phyloP scores from a whole-genome alignment of 2,113 vertebrate species.

The Phaethornis superciliosus region DNA sequence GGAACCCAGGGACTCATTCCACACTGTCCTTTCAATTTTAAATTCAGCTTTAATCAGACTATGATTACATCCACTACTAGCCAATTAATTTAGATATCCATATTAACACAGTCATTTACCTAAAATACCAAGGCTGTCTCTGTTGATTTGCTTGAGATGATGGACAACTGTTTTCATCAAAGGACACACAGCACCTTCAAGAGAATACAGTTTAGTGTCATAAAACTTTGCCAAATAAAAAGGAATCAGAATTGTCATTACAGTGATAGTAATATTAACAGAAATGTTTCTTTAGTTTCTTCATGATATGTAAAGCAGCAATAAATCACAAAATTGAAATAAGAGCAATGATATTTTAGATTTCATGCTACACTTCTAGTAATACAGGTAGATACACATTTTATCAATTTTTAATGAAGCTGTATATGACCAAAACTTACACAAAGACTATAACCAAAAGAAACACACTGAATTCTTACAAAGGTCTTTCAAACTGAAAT shows the following conservation, averaged over 20 bases:
- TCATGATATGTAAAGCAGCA: not conserved
- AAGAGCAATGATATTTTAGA: not conserved
- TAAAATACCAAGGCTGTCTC: conserved; percentile 77
- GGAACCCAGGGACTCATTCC: not conserved
- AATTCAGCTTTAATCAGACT: not conserved
- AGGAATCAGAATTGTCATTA: not conserved
- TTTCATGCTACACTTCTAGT: not conserved
- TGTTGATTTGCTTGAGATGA: conserved; percentile 73
- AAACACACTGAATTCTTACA: not conserved
- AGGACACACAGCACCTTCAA: conserved; percentile 80
- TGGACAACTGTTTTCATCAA: conserved; percentile 75
- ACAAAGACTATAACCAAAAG: not conserved
- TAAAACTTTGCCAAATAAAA: not conserved
- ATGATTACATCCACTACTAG: not conserved
- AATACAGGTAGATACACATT: not conserved
- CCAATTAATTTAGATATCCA: not conserved
- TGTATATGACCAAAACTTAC: not conserved
- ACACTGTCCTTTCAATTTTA: not conserved
- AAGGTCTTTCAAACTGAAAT: not conserved
- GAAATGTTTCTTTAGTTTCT: not conserved
- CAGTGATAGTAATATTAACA: not conserved
- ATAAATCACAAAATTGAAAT: not conserved
- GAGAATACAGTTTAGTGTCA: conserved; percentile 1
- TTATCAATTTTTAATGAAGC: not conserved
- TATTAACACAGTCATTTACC: conserved; percentile 74